A percentile compares a stretch with the other conserved stretches of the same genome.
Conservation (phyloP, 1,140 invertebrate species). For the Augochlora pura region DNA sequence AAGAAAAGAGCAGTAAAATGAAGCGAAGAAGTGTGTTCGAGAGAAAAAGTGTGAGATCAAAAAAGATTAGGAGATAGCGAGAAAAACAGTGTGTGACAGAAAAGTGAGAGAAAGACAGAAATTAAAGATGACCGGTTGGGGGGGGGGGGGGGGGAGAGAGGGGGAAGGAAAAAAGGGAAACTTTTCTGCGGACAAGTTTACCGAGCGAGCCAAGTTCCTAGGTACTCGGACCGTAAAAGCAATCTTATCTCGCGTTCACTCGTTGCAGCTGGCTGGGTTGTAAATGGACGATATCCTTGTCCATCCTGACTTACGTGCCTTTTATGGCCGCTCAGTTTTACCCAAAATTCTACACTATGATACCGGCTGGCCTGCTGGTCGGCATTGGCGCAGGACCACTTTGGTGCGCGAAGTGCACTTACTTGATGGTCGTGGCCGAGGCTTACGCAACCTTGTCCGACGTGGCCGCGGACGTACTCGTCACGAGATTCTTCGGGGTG, state of each 20-base stretch:
- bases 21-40: too few species aligned
- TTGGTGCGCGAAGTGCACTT: constrained; percentile 95
- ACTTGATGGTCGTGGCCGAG: constrained; percentile 89
- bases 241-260: neutral
- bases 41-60: too few species aligned
- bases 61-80: too few species aligned
- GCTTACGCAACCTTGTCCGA: constrained; percentile 86
- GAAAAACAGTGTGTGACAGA: too few species aligned
- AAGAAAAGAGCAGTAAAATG: too few species aligned
- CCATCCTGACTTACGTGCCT: constrained; percentile 92
- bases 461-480: constrained; percentile 85
- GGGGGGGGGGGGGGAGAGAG: too few species aligned
- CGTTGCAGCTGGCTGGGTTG: constrained; percentile 87
- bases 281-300: constrained; percentile 93
- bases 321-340: constrained; percentile 94
- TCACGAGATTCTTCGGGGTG: constrained; percentile 92
- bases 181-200: neutral
- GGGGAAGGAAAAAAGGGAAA: neutral
- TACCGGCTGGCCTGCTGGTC: constrained; percentile 91
- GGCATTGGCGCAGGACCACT: constrained; percentile 93
- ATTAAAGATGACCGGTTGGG: too few species aligned
- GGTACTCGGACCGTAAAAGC: neutral
- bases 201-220: neutral
- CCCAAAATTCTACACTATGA: constrained; percentile 89
- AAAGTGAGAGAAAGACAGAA: too few species aligned